Evolutionary conservation across 2,113 vertebrate genomes (phyloP).

Genomic region (Ictidomys tridecemlineatus): DNA sequence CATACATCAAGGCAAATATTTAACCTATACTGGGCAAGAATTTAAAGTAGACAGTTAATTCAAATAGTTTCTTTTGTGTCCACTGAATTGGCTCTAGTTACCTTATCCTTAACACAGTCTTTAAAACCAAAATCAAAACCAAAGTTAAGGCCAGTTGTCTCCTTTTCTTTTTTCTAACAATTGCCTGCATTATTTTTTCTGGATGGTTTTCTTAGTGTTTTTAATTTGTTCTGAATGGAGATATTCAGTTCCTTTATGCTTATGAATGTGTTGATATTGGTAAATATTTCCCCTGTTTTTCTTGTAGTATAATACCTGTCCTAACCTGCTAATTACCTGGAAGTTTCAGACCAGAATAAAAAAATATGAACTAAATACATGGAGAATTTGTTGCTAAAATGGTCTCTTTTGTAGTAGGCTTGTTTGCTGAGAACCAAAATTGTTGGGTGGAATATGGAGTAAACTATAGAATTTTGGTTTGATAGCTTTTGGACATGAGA

Average conservation of each 20-base stretch:
- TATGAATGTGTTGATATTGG: neutral
- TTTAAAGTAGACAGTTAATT: slow-evolving; percentile 43
- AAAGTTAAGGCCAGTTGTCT: slow-evolving; percentile 7
- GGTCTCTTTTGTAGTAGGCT: neutral
- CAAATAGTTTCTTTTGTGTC: neutral
- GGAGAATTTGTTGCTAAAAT: neutral
- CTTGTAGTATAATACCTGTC: neutral
- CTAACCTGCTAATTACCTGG: neutral
- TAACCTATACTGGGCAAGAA: neutral
- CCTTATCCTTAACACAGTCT: neutral
- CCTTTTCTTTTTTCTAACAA: neutral
- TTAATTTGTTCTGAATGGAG: neutral
- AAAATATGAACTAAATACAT: neutral
- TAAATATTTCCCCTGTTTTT: neutral
- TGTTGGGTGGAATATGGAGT: neutral
- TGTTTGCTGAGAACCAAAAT: neutral
- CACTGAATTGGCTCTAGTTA: neutral
- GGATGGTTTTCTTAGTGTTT: neutral
- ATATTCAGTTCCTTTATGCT: neutral
- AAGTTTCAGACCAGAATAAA: neutral
- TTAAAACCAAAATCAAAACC: slow-evolving; percentile 13
- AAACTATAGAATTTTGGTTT: neutral
- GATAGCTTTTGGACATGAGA: neutral
- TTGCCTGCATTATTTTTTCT: neutral
- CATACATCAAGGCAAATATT: neutral